Evolutionary conservation across 2,113 vertebrate genomes (phyloP).

Genomic region (Elephas maximus): DNA sequence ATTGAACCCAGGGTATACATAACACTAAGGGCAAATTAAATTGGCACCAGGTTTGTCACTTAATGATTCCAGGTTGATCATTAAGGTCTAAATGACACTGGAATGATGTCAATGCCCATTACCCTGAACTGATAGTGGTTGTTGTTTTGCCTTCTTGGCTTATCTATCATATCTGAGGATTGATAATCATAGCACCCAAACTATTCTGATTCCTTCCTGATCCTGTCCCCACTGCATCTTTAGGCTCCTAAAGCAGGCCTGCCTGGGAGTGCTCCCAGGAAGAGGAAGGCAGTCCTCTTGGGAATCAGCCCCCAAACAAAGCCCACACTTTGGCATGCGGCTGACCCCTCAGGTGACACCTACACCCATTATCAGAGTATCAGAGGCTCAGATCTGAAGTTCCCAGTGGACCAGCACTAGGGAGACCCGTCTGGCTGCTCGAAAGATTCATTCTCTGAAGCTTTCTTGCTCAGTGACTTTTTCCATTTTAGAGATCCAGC

Average conservation of each 20-base stretch:
- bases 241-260: rapidly evolving
- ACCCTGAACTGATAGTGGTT: not conserved
- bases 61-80: not conserved
- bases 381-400: not conserved
- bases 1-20: not conserved
- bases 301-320: not conserved
- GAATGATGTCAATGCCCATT: not conserved
- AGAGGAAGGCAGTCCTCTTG: not conserved
- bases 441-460: rapidly evolving
- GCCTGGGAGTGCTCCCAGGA: not conserved
- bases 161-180: not conserved
- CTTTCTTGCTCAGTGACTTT: rapidly evolving
- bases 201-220: not conserved
- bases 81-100: not conserved
- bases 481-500: rapidly evolving
- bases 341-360: not conserved
- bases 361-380: not conserved
- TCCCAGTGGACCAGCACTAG: rapidly evolving
- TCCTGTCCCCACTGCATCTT: rapidly evolving
- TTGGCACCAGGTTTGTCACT: not conserved
- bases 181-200: not conserved
- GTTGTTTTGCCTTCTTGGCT: not conserved
- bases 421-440: rapidly evolving
- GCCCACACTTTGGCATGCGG: not conserved
- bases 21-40: not conserved